These are phyloP conservation scores for Prenolepis imparis DNA, from an alignment of 2,888 invertebrate species.

Conservation along the genomic window DNA sequence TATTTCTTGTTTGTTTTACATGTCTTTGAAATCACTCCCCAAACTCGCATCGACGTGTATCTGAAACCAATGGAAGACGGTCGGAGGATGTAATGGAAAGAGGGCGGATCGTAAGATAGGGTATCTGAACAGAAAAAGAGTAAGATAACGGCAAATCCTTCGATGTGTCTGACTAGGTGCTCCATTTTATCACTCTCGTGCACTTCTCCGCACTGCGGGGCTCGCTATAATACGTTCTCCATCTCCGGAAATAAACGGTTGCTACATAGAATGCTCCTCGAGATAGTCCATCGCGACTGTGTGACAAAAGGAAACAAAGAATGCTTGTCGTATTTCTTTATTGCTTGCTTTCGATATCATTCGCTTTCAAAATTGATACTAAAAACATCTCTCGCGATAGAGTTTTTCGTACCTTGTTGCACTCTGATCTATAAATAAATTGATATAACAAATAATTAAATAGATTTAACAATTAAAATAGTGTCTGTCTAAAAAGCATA, in stretches of 20 bases:
- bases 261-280: conserved; percentile 16
- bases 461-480: not conserved
- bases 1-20: conserved; percentile 30
- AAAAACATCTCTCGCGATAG: conserved; percentile 7
- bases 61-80: not conserved
- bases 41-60: conserved; percentile 29
- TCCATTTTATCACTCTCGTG: conserved; percentile 68
- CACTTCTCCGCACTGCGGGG: conserved; percentile 25
- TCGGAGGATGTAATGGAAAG: conserved; percentile 41
- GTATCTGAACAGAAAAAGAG: conserved; percentile 24
- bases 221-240: conserved; percentile 44
- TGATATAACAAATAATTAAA: conserved; percentile 9
- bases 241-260: conserved; percentile 50
- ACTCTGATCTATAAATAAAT: not conserved
- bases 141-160: conserved; percentile 30
- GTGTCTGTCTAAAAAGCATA: not conserved
- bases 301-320: conserved; percentile 40
- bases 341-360: conserved; percentile 40
- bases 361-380: conserved; percentile 32
- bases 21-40: conserved; percentile 11
- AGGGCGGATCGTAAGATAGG: conserved; percentile 32
- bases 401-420: not conserved
- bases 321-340: conserved; percentile 50
- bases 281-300: conserved; percentile 45
- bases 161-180: conserved; percentile 56